A percentile compares a stretch with the other conserved stretches of the same genome.
Evolutionary conservation across 2,797 vertebrate species (phyloP).

Genomic region (Australoheros facetus): DNA sequence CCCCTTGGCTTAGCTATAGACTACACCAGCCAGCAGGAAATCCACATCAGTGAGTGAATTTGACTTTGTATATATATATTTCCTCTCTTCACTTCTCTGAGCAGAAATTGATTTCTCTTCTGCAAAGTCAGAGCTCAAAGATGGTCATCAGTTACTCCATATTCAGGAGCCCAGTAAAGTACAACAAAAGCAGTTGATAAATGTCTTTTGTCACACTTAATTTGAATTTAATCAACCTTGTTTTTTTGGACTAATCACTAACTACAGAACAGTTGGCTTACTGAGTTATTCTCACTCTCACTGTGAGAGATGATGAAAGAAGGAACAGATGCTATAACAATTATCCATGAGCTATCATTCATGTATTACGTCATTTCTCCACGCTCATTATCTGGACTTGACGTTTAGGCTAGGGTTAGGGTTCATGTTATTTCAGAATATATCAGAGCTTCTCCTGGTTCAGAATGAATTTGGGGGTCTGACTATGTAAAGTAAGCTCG

Average conservation of each 20-base stretch:
- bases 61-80: not conserved
- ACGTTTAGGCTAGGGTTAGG: not conserved
- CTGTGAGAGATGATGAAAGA: no score
- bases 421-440: not conserved
- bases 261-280: no score
- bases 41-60: conserved; percentile 86
- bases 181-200: no score
- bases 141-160: not conserved
- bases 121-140: not conserved
- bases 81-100: not conserved
- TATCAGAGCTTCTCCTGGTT: not conserved
- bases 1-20: conserved; percentile 92
- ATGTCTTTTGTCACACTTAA: no score
- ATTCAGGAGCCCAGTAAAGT: no score
- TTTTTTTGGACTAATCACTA: no score
- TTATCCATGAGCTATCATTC: no score
- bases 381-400: not conserved
- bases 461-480: not conserved
- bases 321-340: no score
- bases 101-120: not conserved
- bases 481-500: not conserved
- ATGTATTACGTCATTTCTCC: no score
- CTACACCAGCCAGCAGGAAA: conserved; percentile 88
- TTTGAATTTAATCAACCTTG: no score
- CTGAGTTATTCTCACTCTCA: no score